Evolutionary conservation across 2,888 invertebrate species (phyloP), one percentile per base, ranked within the genome.

Genomic region (Acrobasis repandana): DNA sequence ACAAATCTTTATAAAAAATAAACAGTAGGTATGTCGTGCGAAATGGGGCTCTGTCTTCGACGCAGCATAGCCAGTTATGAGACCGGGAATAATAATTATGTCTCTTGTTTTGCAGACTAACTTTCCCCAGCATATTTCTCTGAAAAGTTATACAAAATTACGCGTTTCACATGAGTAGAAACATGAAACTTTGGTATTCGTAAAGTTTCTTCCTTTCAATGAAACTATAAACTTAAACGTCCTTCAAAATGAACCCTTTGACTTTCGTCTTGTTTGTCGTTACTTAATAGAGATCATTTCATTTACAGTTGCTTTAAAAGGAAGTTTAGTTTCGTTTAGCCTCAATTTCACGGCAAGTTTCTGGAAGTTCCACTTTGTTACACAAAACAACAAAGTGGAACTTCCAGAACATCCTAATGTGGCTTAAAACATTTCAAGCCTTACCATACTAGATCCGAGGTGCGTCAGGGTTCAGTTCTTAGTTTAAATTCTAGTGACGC

Each of bases 261-360:
- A 33, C n/a, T 51, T 34, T 28, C 10, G 33, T 33, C 34, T 14
- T 51, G 15, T 51, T 20, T 14, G 51, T 33, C 46, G 18, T 46
- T 56, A 46, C 20, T 56, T 56, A 56, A 56, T 43, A 46, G 20
- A 56, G n/a, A 43, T 38, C 46, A 56, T 43, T 46, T 54, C 15
- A 38, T 16, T 38, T 18, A 43, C 10, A 38, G 43, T 38, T 56
- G 14, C 56, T 43, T 20, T 43, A 28, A 46, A 56, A 46, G 3
- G 18, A 46, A 46, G 43, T 56, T 56, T 38, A 56, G 46, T 56
- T 56, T 43, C 46, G n/a, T 56, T 56, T 56, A 56, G 43, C 18
- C 28, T 46, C 46, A 56, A 43, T 46, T 56, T 56, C 43, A 20
- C 20, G 11, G 43, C 56, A 18, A 56, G 46, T 43, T 56, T 56